Base-by-base conservation (phyloP, 1,140 invertebrate species). In the Diploscapter pachys region DNA sequence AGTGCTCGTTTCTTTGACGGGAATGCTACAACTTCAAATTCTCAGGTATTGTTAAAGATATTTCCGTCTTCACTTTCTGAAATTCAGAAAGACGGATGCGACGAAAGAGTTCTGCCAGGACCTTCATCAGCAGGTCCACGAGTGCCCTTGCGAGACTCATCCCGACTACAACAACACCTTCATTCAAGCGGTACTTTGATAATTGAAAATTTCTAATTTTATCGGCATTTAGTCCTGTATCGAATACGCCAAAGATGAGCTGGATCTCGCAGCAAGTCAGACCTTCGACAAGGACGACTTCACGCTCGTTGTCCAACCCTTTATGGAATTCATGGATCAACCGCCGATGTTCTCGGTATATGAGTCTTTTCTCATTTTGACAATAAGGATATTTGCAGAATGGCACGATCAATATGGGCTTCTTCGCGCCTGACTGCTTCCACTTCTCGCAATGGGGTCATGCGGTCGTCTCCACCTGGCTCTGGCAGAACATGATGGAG, bases 401-500 rank as follows among this genome's bases (percentile, higher is more conserved):
- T 78, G 4, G 80, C 86, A 72, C 88, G 88, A 49, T 86, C 0
- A 91, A 92, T 85, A 87, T 88, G 59, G 86, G 87, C 3, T 90
- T 89, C 81, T 87, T 92, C 59, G 88, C 90, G 2, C 85, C 86
- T 8, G 91, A 92, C 82, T 92, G 91, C 87, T 92, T 90, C 78
- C 91, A 92, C 80, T 87, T 90, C 2, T 91, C 90, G 81, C 90
- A 91, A 80, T 90, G 89, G 72, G 87, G 87, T 9, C 89, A 91
- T 76, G 88, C 90, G 4, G 83, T 83, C 82, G 87, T 88, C 54
- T 90, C 91, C 3, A 91, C 91, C 83, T 87, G 91, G 62, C 84
- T 92, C 0, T 92, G 91, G 91, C 92, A 92, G 84, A 92, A 92
- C 80, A 87, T 92, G 78, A 80, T 92, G 52, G 90, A 92, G 82